Conservation (phyloP, 2,113 vertebrate genomes). For the Aptenodytes patagonicus region DNA sequence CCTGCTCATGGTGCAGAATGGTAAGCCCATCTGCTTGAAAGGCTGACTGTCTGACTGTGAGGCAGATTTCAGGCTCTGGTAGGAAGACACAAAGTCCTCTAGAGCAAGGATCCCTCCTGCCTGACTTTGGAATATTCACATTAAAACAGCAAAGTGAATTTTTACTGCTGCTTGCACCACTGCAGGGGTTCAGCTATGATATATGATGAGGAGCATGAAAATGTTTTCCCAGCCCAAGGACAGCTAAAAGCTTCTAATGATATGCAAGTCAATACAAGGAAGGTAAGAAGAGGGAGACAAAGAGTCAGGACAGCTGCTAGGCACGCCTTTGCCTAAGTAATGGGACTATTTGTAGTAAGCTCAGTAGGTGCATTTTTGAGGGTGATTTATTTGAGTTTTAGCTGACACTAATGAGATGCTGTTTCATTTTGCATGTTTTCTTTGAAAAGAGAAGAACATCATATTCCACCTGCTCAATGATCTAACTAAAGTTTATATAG, state of each 20-base stretch:
- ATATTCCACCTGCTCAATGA: constrained; percentile 6
- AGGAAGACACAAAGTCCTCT: neutral
- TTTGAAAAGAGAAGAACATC: constrained; percentile 5
- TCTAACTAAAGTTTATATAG: neutral
- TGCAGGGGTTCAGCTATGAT: neutral
- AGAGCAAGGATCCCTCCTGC: neutral
- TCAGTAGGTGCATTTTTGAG: neutral
- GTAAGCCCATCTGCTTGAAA: neutral
- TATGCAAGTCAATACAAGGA: neutral
- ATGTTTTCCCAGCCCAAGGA: neutral
- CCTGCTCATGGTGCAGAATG: neutral
- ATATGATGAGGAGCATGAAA: neutral
- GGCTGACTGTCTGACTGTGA: neutral
- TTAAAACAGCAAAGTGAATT: neutral
- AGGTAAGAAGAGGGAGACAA: neutral
- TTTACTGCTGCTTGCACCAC: neutral
- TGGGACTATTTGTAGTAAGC: neutral
- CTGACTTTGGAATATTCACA: neutral
- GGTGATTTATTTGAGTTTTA: constrained; percentile 1
- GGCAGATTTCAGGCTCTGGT: neutral
- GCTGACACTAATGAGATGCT: constrained; percentile 13
- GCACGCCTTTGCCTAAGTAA: neutral
- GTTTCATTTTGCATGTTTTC: neutral
- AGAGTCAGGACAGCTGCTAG: neutral
- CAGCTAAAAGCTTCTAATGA: neutral